Evolutionary conservation across 2,888 invertebrate species (phyloP).

Genomic region (Eristalis pertinax): DNA sequence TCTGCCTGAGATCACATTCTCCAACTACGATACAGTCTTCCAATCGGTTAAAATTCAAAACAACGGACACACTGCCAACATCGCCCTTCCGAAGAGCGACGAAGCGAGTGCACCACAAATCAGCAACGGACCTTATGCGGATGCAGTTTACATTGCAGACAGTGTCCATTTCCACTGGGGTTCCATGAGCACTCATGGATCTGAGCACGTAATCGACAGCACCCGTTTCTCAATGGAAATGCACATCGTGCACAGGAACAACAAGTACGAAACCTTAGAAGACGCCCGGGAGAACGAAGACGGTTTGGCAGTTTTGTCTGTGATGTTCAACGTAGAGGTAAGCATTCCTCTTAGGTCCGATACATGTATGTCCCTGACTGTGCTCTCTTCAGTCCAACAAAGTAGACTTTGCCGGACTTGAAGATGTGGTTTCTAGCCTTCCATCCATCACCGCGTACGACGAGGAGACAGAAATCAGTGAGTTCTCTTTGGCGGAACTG

Average conservation of each 20-base stretch:
- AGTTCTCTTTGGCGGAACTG: conserved; percentile 56
- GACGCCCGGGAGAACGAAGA: conserved; percentile 64
- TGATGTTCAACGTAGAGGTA: conserved; percentile 35
- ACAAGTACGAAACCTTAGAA: conserved; percentile 67
- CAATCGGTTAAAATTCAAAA: conserved; percentile 55
- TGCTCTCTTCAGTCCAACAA: not conserved
- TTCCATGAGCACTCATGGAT: conserved; percentile 70
- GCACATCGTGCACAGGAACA: conserved; percentile 73
- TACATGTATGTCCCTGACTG: not conserved
- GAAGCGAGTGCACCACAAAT: conserved; percentile 49
- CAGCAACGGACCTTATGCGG: conserved; percentile 46
- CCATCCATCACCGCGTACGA: conserved; percentile 58
- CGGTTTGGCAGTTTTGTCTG: conserved; percentile 69
- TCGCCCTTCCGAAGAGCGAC: conserved; percentile 58
- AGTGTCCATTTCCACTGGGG: conserved; percentile 74
- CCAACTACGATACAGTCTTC: conserved; percentile 60
- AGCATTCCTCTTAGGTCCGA: not conserved
- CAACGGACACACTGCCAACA: conserved; percentile 71
- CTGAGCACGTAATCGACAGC: conserved; percentile 73
- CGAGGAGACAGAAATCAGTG: conserved; percentile 54
- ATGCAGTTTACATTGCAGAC: conserved; percentile 54
- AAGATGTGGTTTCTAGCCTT: conserved; percentile 59
- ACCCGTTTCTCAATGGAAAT: conserved; percentile 73
- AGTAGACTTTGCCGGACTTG: conserved; percentile 50
- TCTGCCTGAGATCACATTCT: conserved; percentile 52